Evolutionary conservation across 2,797 vertebrate species (phyloP).

Genomic region (Protosalanx chinensis): DNA sequence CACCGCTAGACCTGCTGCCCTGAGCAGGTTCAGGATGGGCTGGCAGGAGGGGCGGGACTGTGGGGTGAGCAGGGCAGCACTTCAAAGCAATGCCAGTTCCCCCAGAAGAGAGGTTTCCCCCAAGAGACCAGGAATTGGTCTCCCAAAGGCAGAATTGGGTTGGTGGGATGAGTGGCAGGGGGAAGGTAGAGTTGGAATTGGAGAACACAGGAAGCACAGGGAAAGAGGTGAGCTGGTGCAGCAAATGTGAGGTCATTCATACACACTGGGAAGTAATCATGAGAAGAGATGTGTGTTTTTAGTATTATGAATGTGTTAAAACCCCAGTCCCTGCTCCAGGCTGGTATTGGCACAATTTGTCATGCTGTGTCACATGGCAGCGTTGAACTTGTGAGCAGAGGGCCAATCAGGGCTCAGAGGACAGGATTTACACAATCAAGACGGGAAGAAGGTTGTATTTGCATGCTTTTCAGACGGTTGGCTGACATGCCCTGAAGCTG

Average conservation of each 20-base stretch:
- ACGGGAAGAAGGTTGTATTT: slow-evolving; percentile 53
- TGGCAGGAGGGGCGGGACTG: slow-evolving; percentile 35
- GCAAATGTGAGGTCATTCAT: too few species aligned
- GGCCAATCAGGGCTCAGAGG: slow-evolving; percentile 41
- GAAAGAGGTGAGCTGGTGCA: too few species aligned
- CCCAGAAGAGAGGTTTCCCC: slow-evolving; percentile 20
- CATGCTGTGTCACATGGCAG: slow-evolving; percentile 48
- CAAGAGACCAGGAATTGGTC: too few species aligned
- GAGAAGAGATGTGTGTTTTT: too few species aligned
- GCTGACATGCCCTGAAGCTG: slow-evolving; percentile 52
- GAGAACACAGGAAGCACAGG: slow-evolving; percentile 38
- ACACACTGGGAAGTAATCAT: too few species aligned
- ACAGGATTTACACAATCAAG: slow-evolving; percentile 47
- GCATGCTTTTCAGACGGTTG: slow-evolving; percentile 63
- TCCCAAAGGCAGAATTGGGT: not conserved
- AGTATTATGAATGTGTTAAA: too few species aligned
- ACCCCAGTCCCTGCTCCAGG: slow-evolving; percentile 4
- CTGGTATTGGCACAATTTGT: slow-evolving; percentile 57
- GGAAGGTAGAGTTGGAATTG: slow-evolving; percentile 28
- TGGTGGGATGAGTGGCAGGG: slow-evolving; percentile 23
- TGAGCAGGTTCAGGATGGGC: slow-evolving; percentile 33
- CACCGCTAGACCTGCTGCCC: slow-evolving; percentile 58
- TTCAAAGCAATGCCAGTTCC: slow-evolving; percentile 47
- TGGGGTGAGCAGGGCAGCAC: slow-evolving; percentile 27
- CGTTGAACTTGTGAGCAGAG: slow-evolving; percentile 29